phyloP scores from a whole-genome alignment of 92 coral and sea anemone genomes.

The Phenganax marumi region DNA sequence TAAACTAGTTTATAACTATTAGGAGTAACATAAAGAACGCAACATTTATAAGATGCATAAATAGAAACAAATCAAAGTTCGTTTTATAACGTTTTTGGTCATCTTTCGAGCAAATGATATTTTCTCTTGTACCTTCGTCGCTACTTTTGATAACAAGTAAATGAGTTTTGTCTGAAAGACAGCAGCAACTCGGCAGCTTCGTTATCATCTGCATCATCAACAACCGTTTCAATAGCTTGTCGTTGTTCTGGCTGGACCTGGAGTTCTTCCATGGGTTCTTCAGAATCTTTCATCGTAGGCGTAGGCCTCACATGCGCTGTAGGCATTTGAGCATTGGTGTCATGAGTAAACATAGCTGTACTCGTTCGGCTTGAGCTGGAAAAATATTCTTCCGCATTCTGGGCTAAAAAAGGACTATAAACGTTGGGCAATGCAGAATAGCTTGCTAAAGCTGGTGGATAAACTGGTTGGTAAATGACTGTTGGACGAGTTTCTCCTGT shows the following conservation, averaged over 20 bases:
- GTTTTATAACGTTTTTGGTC: neutral
- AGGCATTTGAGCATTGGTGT: too few relatives aligned
- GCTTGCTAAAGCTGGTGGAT: neutral
- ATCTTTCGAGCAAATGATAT: neutral
- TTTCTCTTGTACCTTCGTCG: neutral
- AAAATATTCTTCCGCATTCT: too few relatives aligned
- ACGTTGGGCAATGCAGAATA: neutral
- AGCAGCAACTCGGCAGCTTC: conserved; percentile 13
- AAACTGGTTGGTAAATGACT: conserved; percentile 1
- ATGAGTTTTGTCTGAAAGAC: conserved; percentile 20
- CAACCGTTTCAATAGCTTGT: neutral
- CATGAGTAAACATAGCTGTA: too few relatives aligned
- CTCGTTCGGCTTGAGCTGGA: too few relatives aligned
- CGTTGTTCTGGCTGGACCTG: conserved; percentile 1
- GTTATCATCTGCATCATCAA: neutral
- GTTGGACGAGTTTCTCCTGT: neutral
- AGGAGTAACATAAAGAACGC: too few relatives aligned
- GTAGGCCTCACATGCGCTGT: neutral
- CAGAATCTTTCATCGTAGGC: neutral
- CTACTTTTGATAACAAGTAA: neutral
- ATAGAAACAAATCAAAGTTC: too few relatives aligned
- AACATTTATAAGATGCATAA: too few relatives aligned
- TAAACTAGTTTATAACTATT: too few relatives aligned
- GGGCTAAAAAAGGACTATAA: neutral
- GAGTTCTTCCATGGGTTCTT: neutral